These are phyloP conservation scores for Himalopsyche phryganea DNA, from an alignment of 1,140 invertebrate species.

Conservation along the genomic window DNA sequence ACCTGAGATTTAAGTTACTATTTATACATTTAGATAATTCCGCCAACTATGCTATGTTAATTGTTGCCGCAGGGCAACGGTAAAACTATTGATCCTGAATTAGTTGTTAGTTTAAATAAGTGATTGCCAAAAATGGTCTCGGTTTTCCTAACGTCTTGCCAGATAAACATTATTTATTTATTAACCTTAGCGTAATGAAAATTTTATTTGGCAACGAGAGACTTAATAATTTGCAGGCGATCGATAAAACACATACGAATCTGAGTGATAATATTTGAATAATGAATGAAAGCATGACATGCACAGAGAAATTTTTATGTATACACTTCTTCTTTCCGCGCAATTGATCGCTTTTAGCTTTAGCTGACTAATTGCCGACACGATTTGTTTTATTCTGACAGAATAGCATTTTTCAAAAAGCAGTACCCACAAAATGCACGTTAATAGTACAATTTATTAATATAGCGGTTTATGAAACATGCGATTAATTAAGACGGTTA, in stretches of 20 bases:
- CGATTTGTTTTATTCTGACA: no score
- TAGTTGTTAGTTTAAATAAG: constrained; percentile 28
- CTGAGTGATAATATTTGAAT: constrained; percentile 27
- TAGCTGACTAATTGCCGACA: no score
- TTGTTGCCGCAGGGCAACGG: constrained; percentile 19
- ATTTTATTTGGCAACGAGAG: constrained; percentile 31
- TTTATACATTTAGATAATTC: constrained; percentile 25
- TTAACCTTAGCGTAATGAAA: constrained; percentile 31
- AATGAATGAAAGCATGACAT: constrained; percentile 16
- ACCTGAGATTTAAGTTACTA: constrained; percentile 23
- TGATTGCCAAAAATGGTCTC: constrained; percentile 20
- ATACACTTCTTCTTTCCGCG: not conserved
- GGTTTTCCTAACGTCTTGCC: constrained; percentile 32
- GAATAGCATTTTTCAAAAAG: no score
- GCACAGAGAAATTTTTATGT: constrained; percentile 12
- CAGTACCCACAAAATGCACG: no score
- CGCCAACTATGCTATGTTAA: constrained; percentile 4
- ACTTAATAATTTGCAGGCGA: constrained; percentile 17
- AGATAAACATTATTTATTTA: constrained; percentile 34
- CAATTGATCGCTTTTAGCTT: no score
- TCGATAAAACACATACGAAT: constrained; percentile 35
- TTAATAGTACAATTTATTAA: no score
- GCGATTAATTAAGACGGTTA: no score
- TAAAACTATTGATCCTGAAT: constrained; percentile 22
- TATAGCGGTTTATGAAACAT: no score